Evolutionary conservation across 2,113 vertebrate genomes (phyloP).

Genomic region (Machaerirhynchus nigripectus): DNA sequence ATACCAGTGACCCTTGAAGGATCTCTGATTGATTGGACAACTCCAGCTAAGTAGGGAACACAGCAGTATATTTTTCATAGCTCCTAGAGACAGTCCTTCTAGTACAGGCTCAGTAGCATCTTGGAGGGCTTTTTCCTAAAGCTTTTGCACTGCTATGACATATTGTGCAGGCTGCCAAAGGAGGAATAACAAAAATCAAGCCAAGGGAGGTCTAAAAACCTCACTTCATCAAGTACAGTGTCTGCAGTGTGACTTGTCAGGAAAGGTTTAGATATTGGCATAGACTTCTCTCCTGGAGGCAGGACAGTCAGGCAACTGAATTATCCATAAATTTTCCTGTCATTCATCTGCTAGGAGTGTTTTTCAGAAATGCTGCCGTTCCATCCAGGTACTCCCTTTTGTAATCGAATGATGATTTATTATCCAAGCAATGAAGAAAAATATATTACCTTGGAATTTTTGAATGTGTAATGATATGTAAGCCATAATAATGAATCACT

Average conservation of each 20-base stretch:
- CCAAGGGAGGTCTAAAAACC: slow-evolving; percentile 24
- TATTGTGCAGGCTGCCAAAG: slow-evolving; percentile 12
- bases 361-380: slow-evolving; percentile 43
- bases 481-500: slow-evolving; percentile 28
- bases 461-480: slow-evolving; percentile 36
- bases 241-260: slow-evolving; percentile 33
- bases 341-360: slow-evolving; percentile 37
- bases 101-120: background rate
- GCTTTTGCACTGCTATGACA: background rate
- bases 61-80: slow-evolving; percentile 17
- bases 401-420: slow-evolving; percentile 43
- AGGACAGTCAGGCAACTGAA: slow-evolving; percentile 26
- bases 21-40: slow-evolving; percentile 33
- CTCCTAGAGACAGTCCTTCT: background rate
- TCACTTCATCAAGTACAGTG: slow-evolving; percentile 6
- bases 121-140: slow-evolving; percentile 6
- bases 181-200: slow-evolving; percentile 37
- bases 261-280: slow-evolving; percentile 35
- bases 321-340: slow-evolving; percentile 48
- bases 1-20: slow-evolving; percentile 46
- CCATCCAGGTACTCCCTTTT: slow-evolving; percentile 37
- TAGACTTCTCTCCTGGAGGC: background rate
- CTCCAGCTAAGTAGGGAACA: background rate
- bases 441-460: slow-evolving; percentile 44
- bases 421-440: slow-evolving; percentile 51